Evolutionary conservation across 2,797 vertebrate genomes (phyloP).

Genomic region (Paramormyrops hopkinsi): DNA sequence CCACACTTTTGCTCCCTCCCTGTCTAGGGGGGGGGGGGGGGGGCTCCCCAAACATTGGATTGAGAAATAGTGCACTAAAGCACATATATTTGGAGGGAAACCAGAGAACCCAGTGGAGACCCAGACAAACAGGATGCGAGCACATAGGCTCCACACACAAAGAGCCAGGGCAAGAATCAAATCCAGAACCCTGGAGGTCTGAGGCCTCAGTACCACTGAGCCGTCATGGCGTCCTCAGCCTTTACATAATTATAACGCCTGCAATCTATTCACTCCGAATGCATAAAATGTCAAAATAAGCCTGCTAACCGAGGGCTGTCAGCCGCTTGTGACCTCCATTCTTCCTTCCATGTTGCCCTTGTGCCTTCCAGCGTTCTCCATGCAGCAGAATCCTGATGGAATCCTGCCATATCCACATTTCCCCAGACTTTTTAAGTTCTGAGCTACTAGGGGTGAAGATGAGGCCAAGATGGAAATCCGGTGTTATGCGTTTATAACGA

Average conservation of each 20-base stretch:
- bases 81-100: background rate
- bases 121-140: background rate
- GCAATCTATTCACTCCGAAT: background rate
- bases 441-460: background rate
- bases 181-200: background rate
- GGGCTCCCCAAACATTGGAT: background rate
- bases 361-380: background rate
- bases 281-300: background rate
- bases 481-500: background rate
- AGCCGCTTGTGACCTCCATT: background rate
- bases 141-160: background rate
- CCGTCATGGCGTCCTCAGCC: background rate
- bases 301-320: background rate
- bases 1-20: background rate
- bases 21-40: too few relatives aligned
- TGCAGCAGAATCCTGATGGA: background rate
- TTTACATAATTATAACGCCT: background rate
- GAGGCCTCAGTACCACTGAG: background rate
- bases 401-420: background rate
- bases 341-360: background rate
- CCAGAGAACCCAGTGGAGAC: slow-evolving; percentile 21
- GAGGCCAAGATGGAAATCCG: background rate
- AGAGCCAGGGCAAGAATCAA: background rate
- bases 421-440: background rate
- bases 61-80: background rate